Evolutionary conservation across 92 coral and sea anemone genomes (phyloP).

Genomic region (Epizoanthus rinbou): DNA sequence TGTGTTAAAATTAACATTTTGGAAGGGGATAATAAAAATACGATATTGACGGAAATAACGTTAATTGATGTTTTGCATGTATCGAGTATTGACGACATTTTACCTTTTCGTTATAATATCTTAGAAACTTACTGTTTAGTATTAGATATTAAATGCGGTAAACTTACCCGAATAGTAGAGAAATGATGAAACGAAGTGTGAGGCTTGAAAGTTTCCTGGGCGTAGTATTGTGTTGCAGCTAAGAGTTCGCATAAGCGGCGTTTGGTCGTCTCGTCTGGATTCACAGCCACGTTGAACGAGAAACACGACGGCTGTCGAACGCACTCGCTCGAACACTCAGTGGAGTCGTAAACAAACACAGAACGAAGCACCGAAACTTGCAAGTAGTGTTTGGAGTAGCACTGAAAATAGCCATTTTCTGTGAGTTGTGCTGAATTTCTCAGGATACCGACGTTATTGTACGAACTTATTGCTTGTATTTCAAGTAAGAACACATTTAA

Average conservation of each 20-base stretch:
- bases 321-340: slow-evolving; percentile 6
- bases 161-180: slow-evolving; percentile 9
- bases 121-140: too few species aligned
- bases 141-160: too few species aligned
- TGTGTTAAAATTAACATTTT: too few species aligned
- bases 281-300: slow-evolving; percentile 26
- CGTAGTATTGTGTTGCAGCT: neutral
- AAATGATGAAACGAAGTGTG: slow-evolving; percentile 11
- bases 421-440: neutral
- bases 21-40: too few species aligned
- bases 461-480: neutral
- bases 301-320: neutral
- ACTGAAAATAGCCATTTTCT: slow-evolving; percentile 12
- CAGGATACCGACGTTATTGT: neutral
- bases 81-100: too few species aligned
- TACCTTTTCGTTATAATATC: too few species aligned
- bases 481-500: neutral
- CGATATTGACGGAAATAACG: too few species aligned
- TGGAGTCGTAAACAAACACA: slow-evolving; percentile 2
- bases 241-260: slow-evolving; percentile 22
- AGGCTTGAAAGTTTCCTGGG: neutral
- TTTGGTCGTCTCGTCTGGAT: slow-evolving; percentile 6
- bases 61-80: too few species aligned
- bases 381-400: slow-evolving; percentile 18
- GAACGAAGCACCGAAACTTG: slow-evolving; percentile 25